Conservation (phyloP, 2,888 invertebrate genomes). For the Eilema depressum region DNA sequence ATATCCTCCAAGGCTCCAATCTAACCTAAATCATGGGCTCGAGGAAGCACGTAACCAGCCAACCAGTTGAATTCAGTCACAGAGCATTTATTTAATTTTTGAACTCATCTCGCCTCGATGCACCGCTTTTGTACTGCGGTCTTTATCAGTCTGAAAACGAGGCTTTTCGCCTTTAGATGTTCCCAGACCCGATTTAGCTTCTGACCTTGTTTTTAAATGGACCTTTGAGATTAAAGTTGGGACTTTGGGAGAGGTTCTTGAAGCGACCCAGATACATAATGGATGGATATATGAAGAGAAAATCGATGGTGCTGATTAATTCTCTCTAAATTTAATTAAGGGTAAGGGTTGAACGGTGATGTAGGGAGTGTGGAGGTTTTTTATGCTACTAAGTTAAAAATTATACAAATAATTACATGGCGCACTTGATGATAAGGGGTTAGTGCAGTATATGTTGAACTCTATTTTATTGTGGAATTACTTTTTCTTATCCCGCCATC, state of each 20-base stretch:
- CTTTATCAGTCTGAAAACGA: constrained; percentile 25
- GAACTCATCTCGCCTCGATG: constrained; percentile 28
- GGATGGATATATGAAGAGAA: constrained; percentile 22
- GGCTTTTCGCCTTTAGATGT: constrained; percentile 38
- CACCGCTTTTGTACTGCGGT: constrained; percentile 18
- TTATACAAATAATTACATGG: not conserved
- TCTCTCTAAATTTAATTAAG: not conserved
- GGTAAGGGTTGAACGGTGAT: not conserved
- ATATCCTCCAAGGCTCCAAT: too few species aligned
- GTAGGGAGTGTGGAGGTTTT: not conserved
- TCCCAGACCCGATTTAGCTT: constrained; percentile 27
- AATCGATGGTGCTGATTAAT: constrained; percentile 35
- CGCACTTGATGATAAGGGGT: not conserved
- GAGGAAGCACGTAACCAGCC: not conserved
- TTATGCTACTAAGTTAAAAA: not conserved
- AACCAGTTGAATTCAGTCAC: constrained; percentile 20
- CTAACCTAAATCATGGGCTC: not conserved
- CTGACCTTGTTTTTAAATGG: constrained; percentile 50
- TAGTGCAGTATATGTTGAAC: not conserved
- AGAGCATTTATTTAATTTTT: constrained; percentile 43
- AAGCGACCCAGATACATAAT: constrained; percentile 50
- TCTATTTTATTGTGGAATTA: too few species aligned
- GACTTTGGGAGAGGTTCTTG: constrained; percentile 20
- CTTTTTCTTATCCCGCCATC: too few species aligned
- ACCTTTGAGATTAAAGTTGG: constrained; percentile 35